These are phyloP conservation scores for Fragum whitleyi DNA, from an alignment of 2,888 invertebrate genomes.

Conservation along the genomic window DNA sequence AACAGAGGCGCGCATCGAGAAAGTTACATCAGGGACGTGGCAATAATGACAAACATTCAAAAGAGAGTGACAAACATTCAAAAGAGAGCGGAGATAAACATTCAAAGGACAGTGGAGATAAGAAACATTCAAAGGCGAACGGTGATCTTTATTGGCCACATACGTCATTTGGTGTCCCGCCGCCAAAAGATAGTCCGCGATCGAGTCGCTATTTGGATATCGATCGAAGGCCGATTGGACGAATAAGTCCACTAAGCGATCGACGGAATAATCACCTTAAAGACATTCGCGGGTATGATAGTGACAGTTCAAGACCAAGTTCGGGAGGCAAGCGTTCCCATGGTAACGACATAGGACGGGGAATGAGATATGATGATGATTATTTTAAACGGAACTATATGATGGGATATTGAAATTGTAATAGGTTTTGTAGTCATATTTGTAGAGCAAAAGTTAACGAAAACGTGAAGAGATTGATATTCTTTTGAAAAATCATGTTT, in stretches of 20 bases:
- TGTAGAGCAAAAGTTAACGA: no score
- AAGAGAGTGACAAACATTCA: conserved; percentile 2
- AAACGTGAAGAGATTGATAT: no score
- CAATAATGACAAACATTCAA: background rate
- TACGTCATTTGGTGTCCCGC: background rate
- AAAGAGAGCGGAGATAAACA: background rate
- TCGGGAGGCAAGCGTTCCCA: background rate
- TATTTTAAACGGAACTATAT: conserved; percentile 15
- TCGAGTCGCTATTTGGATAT: background rate
- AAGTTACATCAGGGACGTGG: background rate
- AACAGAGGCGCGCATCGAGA: conserved; percentile 2
- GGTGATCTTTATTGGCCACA: background rate
- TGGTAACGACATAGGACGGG: background rate
- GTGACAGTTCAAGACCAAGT: conserved; percentile 2
- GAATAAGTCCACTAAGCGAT: background rate
- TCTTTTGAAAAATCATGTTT: no score
- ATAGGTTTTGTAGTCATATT: no score
- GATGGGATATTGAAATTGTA: background rate
- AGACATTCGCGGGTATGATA: conserved; percentile 19
- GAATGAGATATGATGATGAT: conserved; percentile 23
- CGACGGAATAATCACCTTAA: background rate
- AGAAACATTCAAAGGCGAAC: conserved; percentile 4
- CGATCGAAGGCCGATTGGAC: background rate
- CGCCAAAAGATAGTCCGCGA: background rate
- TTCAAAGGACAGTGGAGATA: background rate